A percentile compares a stretch with the other conserved stretches of the same genome.
Conservation (phyloP, 2,888 invertebrate genomes). For the Morinoia aosen region DNA sequence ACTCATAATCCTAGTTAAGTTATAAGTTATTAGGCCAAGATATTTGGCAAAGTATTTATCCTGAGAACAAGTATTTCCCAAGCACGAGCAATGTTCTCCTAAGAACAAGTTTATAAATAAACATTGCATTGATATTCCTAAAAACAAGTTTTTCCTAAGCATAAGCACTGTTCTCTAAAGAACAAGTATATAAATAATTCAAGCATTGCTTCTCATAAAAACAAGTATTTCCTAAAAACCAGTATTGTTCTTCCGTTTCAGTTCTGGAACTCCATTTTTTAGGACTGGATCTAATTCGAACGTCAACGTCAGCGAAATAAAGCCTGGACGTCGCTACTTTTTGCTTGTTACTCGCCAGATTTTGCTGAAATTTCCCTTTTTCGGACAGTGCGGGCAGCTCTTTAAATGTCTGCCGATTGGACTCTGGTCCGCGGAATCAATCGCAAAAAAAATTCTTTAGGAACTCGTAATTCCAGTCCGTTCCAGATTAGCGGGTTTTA, state of each 20-base stretch:
- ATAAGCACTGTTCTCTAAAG: too few relatives aligned
- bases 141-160: too few relatives aligned
- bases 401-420: constrained; percentile 33
- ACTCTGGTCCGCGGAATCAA: neutral
- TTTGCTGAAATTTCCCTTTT: neutral
- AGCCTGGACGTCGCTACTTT: neutral
- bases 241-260: neutral
- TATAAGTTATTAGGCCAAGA: too few relatives aligned
- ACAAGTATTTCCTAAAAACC: neutral
- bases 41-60: too few relatives aligned
- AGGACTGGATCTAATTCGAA: constrained; percentile 8
- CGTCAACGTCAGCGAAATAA: constrained; percentile 2
- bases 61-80: too few relatives aligned
- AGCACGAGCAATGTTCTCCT: too few relatives aligned
- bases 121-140: too few relatives aligned
- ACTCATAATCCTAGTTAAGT: too few relatives aligned
- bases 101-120: too few relatives aligned
- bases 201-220: too few relatives aligned
- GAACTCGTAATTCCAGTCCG: neutral
- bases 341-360: neutral
- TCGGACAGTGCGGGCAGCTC: neutral
- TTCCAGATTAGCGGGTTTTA: neutral
- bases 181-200: too few relatives aligned
- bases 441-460: neutral
- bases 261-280: neutral